Evolutionary conservation across 2,888 invertebrate species (phyloP), one percentile per base, ranked within the genome.

Genomic region (Caenorhabditis japonica): DNA sequence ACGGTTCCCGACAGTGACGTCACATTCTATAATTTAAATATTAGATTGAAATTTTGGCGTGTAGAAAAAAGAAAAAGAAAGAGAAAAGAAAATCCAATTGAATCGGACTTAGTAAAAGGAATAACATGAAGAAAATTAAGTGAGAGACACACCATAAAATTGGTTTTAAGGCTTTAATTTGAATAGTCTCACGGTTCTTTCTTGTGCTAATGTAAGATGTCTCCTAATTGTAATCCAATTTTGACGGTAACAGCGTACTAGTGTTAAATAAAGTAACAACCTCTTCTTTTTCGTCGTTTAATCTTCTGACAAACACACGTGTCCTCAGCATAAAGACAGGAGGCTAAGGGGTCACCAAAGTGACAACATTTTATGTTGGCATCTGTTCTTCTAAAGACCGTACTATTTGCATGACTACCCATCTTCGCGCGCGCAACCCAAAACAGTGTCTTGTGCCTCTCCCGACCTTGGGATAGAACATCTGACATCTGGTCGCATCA

Each of bases 401-500:
- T 66, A 56, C 47, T 64, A 47, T 64, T 64, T 64, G 53, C 46
- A 38, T 60, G 34, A 46, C 15, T 46, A 34, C 41, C 23, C 33
- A 43, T 61, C 61, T 61, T 52, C 43, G n/a, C 49, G 47, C 51
- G 66, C 62, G 47, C 52, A 15, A 12, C 10, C 30, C 30, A 30
- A 30, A 30, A 30, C 30, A 33, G 19, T 21, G 41, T 21, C 43
- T 23, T 33, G 23, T 23, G 21, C 36, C 38, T 53, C 52, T 64
- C 66, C 56, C 66, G 66, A 51, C 66, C 66, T 66, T 66, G 66
- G 36, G 17, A 30, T 30, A 43, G 49, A 64, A 64, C 30, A 15
- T 49, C 41, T 34, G 55, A 66, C 66, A 66, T 66, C 66, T 66
- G 66, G 56, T 36, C 56, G 19, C 66, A 66, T 66, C 66, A 66